Conservation (phyloP, 2,113 vertebrate genomes). For the Platanista minor region DNA sequence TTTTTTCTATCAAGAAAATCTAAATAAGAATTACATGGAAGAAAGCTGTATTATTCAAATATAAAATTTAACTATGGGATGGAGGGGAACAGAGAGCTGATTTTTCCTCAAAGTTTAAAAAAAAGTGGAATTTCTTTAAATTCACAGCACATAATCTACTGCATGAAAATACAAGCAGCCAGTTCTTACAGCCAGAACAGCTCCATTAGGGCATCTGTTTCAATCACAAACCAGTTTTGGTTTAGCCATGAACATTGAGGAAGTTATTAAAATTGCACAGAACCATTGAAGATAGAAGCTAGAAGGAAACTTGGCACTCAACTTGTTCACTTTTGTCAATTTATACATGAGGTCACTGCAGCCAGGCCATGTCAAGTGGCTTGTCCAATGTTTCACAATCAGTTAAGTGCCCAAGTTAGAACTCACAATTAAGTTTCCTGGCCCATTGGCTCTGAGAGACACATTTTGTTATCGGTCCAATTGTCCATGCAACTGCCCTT, state of each 20-base stretch:
- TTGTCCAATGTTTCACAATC: neutral
- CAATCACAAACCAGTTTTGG: constrained; percentile 27
- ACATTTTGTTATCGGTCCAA: neutral
- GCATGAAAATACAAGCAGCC: neutral
- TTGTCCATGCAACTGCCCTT: neutral
- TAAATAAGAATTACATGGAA: constrained; percentile 29
- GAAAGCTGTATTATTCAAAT: neutral
- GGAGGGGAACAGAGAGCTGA: neutral
- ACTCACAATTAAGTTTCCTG: neutral
- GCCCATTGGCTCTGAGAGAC: neutral
- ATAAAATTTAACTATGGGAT: neutral
- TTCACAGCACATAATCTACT: constrained; percentile 21
- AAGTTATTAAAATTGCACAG: constrained; percentile 47
- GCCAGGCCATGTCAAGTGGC: neutral
- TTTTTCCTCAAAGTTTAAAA: neutral
- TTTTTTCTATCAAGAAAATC: constrained; percentile 15
- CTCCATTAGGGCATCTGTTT: constrained; percentile 40
- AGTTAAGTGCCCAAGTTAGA: neutral
- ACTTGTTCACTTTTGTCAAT: neutral
- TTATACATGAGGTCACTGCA: neutral
- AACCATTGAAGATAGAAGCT: neutral
- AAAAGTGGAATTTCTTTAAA: constrained; percentile 36
- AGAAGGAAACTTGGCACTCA: constrained; percentile 3
- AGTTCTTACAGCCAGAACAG: constrained; percentile 38
- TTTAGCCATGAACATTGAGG: constrained; percentile 12